Evolutionary conservation across 2,888 invertebrate species (phyloP).

Genomic region (Drosophila demipolita): DNA sequence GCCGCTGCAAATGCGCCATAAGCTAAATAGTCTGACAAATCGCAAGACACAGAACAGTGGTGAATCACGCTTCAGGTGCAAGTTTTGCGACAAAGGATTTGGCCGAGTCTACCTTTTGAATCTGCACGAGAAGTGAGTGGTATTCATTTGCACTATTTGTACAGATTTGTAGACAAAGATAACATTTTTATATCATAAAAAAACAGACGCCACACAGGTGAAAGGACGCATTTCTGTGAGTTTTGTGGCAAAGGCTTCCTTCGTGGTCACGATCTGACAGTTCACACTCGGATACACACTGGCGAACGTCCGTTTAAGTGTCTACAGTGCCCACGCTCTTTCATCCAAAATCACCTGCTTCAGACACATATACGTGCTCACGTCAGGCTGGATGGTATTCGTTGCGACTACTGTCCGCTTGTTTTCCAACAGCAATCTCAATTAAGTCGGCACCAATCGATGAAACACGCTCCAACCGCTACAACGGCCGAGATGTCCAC

Average conservation of each 20-base stretch:
- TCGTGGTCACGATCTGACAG: constrained; percentile 86
- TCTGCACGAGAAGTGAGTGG: constrained; percentile 86
- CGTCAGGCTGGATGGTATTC: constrained; percentile 86
- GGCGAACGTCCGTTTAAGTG: constrained; percentile 86
- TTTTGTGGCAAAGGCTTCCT: constrained; percentile 84
- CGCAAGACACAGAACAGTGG: constrained; percentile 86
- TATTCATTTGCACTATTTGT: background rate
- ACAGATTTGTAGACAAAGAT: constrained; percentile 2
- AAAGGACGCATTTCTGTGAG: constrained; percentile 86
- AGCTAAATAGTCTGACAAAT: constrained; percentile 86
- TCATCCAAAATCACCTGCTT: constrained; percentile 86
- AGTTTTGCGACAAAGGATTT: constrained; percentile 86
- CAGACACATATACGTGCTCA: constrained; percentile 86
- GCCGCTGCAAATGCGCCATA: constrained; percentile 47
- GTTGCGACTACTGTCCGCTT: constrained; percentile 86
- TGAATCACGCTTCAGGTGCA: constrained; percentile 86
- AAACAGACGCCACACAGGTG: constrained; percentile 84
- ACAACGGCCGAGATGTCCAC: background rate
- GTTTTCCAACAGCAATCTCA: constrained; percentile 83
- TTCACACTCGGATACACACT: constrained; percentile 86
- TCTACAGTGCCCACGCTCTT: constrained; percentile 84
- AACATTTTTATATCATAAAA: constrained; percentile 5
- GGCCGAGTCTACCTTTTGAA: constrained; percentile 86
- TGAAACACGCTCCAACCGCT: constrained; percentile 69
- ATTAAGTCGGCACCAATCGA: constrained; percentile 86